phyloP scores from a whole-genome alignment of 2,888 invertebrate species.

The Sturmia bella region DNA sequence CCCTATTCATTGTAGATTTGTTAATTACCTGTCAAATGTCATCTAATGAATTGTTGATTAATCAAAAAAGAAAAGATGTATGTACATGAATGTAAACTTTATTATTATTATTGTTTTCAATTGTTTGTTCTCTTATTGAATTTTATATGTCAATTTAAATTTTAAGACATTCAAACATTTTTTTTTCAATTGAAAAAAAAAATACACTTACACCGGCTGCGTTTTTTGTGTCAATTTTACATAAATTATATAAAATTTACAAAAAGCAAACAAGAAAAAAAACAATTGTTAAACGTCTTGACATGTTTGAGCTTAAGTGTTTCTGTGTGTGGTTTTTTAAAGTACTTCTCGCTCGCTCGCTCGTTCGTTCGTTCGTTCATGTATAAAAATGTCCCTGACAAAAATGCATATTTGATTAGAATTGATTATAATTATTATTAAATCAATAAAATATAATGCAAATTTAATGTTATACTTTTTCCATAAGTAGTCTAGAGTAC shows the following conservation, averaged over 20 bases:
- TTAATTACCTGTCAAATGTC: slow-evolving; percentile 68
- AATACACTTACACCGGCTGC: slow-evolving; percentile 14
- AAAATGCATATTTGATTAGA: slow-evolving; percentile 69
- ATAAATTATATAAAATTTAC: not conserved
- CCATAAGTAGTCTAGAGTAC: slow-evolving; percentile 22
- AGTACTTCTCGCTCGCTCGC: not conserved
- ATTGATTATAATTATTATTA: slow-evolving; percentile 60
- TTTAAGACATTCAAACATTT: slow-evolving; percentile 52
- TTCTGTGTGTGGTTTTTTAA: not conserved
- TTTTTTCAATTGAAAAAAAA: slow-evolving; percentile 25
- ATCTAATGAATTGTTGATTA: slow-evolving; percentile 64
- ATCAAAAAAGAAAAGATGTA: slow-evolving; percentile 59
- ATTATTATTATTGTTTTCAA: slow-evolving; percentile 1
- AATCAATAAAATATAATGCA: slow-evolving; percentile 42
- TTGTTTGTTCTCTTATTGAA: not conserved
- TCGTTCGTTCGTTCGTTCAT: slow-evolving; percentile 22
- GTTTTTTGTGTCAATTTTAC: slow-evolving; percentile 2
- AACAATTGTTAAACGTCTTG: slow-evolving; percentile 30
- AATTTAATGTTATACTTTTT: slow-evolving; percentile 42
- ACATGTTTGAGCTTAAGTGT: slow-evolving; percentile 3
- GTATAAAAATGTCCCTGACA: slow-evolving; percentile 65
- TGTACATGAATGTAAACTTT: slow-evolving; percentile 14
- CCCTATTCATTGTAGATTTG: slow-evolving; percentile 53
- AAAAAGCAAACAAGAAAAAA: slow-evolving; percentile 2
- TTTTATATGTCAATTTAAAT: slow-evolving; percentile 51